A percentile compares a stretch with the other conserved stretches of the same genome.
These are phyloP conservation scores for Montifringilla adamsi DNA, from an alignment of 2,113 vertebrate genomes.

Conservation along the genomic window DNA sequence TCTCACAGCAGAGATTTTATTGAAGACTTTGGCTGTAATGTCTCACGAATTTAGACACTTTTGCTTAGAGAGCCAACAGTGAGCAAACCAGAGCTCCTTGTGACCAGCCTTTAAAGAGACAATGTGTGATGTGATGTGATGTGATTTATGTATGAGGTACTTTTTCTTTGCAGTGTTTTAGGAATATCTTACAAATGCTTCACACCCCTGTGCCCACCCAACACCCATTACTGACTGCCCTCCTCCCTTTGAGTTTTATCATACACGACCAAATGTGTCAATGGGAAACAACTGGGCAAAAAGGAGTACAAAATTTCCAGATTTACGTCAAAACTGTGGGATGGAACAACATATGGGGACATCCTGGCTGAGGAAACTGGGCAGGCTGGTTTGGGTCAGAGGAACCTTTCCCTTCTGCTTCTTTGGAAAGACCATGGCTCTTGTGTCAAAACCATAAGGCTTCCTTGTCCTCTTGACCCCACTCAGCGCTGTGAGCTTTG, in stretches of 20 bases:
- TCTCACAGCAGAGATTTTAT: not conserved
- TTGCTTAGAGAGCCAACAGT: not conserved
- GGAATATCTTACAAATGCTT: not conserved
- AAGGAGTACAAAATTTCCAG: not conserved
- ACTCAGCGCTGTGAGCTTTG: not conserved
- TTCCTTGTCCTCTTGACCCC: conserved; percentile 26
- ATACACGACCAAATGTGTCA: not conserved
- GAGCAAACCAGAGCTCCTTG: not conserved
- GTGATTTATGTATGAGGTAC: not conserved
- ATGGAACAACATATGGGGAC: not conserved
- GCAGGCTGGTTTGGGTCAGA: not conserved
- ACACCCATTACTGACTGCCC: not conserved
- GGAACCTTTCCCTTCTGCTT: not conserved
- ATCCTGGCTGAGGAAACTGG: not conserved
- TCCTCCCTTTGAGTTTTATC: not conserved
- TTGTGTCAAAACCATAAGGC: not conserved
- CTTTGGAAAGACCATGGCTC: not conserved
- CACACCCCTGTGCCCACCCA: not conserved
- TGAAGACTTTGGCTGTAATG: not conserved
- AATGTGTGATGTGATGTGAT: not conserved
- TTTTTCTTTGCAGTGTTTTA: not conserved
- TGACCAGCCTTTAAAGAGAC: not conserved
- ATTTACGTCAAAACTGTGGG: not conserved
- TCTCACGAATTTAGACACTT: not conserved
- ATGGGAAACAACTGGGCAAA: not conserved